Conservation (phyloP, 2,113 vertebrate genomes). For the Hemiprocne comata region DNA sequence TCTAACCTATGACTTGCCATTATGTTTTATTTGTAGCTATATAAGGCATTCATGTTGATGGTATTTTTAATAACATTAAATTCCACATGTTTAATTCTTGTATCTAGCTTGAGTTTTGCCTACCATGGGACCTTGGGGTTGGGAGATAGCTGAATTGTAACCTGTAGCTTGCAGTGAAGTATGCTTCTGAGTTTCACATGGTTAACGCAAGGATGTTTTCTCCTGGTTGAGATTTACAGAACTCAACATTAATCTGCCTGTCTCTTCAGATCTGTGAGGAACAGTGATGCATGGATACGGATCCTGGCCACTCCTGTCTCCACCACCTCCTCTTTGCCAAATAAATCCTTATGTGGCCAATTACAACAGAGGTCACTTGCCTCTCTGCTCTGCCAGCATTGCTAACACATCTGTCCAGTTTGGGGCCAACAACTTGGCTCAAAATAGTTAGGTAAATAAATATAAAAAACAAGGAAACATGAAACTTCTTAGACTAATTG, state of each 20-base stretch:
- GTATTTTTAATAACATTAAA: neutral
- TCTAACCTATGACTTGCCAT: neutral
- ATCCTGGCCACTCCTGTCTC: neutral
- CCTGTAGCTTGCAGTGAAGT: neutral
- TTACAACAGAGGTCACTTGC: neutral
- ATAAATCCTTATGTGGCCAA: neutral
- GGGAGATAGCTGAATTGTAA: neutral
- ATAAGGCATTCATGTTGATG: neutral
- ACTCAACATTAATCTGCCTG: neutral
- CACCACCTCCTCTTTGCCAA: neutral
- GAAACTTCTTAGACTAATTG: neutral
- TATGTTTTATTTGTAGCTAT: neutral
- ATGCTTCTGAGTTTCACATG: neutral
- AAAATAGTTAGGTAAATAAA: neutral
- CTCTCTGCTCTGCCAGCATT: neutral
- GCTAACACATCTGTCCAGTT: neutral
- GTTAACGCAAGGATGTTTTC: neutral
- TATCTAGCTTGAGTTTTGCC: neutral
- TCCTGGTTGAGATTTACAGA: constrained; percentile 3
- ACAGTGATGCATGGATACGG: accelerated
- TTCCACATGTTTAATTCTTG: neutral
- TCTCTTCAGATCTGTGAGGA: neutral
- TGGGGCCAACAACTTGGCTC: neutral
- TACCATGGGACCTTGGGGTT: neutral
- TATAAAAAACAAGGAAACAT: neutral